phyloP scores from a whole-genome alignment of 2,888 invertebrate genomes.

The Tetheella fluctuosa region DNA sequence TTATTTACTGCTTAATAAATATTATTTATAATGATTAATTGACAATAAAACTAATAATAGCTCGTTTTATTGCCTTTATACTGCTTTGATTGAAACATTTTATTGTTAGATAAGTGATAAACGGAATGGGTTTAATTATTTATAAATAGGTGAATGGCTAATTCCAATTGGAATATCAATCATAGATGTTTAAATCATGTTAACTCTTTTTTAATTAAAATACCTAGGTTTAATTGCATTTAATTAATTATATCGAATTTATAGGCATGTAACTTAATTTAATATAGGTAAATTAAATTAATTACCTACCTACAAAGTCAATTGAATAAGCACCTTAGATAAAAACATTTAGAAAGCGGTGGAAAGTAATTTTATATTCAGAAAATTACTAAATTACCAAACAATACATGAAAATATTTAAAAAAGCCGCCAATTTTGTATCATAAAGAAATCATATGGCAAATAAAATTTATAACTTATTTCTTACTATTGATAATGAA shows the following conservation, averaged over 20 bases:
- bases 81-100: conserved; percentile 44
- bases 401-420: neutral
- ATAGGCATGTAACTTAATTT: neutral
- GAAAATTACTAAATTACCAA: neutral
- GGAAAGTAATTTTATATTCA: neutral
- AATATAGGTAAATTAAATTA: neutral
- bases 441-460: neutral
- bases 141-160: conserved; percentile 32
- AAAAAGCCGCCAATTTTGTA: neutral
- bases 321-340: neutral
- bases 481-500: neutral
- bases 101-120: conserved; percentile 42
- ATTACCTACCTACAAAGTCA: neutral
- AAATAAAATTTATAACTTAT: neutral
- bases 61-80: conserved; percentile 57
- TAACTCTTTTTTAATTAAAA: conserved; percentile 11
- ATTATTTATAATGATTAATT: conserved; percentile 45
- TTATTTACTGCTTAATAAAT: conserved; percentile 31
- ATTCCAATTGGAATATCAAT: conserved; percentile 43
- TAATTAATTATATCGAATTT: neutral
- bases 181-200: neutral
- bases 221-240: conserved; percentile 24
- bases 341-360: neutral
- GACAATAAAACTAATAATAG: conserved; percentile 55
- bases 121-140: conserved; percentile 35